Evolutionary conservation across 2,113 vertebrate species (phyloP).

Genomic region (Chrysemys picta): DNA sequence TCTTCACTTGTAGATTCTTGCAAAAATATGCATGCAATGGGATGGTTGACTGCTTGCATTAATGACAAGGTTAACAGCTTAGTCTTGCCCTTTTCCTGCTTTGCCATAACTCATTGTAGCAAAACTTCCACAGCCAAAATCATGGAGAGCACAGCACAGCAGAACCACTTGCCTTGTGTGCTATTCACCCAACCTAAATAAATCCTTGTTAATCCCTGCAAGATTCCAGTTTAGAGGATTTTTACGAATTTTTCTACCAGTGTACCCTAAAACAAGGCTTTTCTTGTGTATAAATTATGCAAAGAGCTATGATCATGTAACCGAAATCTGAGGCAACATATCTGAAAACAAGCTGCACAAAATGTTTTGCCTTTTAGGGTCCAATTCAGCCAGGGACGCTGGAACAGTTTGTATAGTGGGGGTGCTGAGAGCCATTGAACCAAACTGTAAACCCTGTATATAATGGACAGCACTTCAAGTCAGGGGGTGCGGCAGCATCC

Average conservation of each 20-base stretch:
- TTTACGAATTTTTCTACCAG: constrained; percentile 30
- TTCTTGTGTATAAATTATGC: constrained; percentile 60
- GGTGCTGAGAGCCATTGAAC: too few relatives aligned
- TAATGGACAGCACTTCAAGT: too few relatives aligned
- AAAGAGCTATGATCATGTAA: constrained; percentile 33
- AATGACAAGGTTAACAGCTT: constrained; percentile 35
- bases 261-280: constrained; percentile 39
- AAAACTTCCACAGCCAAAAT: constrained; percentile 40
- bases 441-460: too few relatives aligned
- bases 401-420: too few relatives aligned
- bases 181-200: not conserved
- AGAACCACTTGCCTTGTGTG: constrained; percentile 11
- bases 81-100: constrained; percentile 43
- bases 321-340: constrained; percentile 52
- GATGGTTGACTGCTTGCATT: not conserved
- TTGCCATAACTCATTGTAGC: constrained; percentile 36
- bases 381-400: too few relatives aligned
- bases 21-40: not conserved
- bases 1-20: constrained; percentile 10
- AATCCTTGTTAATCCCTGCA: constrained; percentile 23
- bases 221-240: constrained; percentile 19
- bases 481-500: too few relatives aligned
- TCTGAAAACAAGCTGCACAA: constrained; percentile 47
- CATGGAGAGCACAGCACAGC: not conserved
- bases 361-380: not conserved